Percentiles rank a stretch among this genome's conserved stretches.
Evolutionary conservation across 2,113 vertebrate species (phyloP).

Genomic region (Mobula hypostoma): DNA sequence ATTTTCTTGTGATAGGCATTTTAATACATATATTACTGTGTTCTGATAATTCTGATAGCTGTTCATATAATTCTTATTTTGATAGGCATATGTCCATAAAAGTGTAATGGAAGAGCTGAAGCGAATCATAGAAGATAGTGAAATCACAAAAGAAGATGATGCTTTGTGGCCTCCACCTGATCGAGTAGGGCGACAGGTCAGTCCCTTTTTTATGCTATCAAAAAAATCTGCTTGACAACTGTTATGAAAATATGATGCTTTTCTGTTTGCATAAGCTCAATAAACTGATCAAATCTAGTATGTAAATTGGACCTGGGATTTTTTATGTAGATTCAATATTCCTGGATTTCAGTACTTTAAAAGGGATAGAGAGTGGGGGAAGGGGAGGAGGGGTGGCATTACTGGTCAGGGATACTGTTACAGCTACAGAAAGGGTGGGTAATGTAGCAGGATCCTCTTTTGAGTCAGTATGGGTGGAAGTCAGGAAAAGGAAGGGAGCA

Average conservation of each 20-base stretch:
- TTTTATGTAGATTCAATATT: background rate
- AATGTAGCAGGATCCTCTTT: too few species aligned
- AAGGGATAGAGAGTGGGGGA: too few species aligned
- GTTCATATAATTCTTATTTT: too few species aligned
- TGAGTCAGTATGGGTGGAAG: too few species aligned
- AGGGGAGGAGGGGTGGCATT: too few species aligned
- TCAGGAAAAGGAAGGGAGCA: too few species aligned
- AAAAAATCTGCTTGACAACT: background rate
- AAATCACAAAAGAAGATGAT: conserved; percentile 97
- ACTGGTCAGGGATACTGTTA: too few species aligned
- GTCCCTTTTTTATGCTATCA: conserved; percentile 36
- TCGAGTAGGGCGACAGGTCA: conserved; percentile 89
- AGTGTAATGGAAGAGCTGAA: conserved; percentile 98
- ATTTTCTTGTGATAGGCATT: background rate
- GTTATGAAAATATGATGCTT: background rate
- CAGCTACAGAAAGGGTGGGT: too few species aligned
- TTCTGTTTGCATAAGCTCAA: background rate
- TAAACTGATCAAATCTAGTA: background rate
- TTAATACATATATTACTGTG: background rate
- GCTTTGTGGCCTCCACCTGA: conserved; percentile 94
- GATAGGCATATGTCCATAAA: conserved; percentile 92
- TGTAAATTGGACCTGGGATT: background rate
- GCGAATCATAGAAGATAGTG: conserved; percentile 95
- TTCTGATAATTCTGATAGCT: background rate
- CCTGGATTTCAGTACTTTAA: background rate